Evolutionary conservation across 2,797 vertebrate species (phyloP).

Genomic region (Molothrus aeneus): DNA sequence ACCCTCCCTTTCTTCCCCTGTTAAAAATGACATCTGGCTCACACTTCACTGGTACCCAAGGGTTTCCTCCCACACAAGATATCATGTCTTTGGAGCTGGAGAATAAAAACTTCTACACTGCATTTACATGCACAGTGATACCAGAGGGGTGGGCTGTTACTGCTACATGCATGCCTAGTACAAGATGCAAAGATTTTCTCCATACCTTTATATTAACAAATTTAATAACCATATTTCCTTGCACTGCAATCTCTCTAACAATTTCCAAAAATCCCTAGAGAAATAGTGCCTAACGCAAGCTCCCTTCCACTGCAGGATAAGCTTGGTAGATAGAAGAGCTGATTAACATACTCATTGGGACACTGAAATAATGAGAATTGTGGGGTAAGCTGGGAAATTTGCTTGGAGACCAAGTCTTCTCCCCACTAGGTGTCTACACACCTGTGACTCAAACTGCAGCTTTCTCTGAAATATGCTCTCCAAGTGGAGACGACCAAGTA

Average conservation of each 20-base stretch:
- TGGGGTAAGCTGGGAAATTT: accelerated
- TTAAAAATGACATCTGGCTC: neutral
- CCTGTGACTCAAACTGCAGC: slow-evolving; percentile 2
- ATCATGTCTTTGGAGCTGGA: neutral
- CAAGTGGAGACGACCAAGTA: neutral
- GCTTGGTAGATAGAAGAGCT: neutral
- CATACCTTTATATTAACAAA: neutral
- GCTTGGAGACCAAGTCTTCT: neutral
- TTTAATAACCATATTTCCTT: neutral
- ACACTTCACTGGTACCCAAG: neutral
- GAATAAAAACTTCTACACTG: neutral
- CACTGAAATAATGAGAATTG: neutral
- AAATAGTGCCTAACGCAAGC: neutral
- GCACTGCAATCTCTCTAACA: neutral
- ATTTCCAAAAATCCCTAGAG: neutral
- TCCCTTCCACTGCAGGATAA: neutral
- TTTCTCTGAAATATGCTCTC: neutral
- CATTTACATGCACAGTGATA: neutral
- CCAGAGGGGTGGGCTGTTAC: neutral
- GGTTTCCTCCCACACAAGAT: neutral
- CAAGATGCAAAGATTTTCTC: neutral
- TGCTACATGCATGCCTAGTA: neutral
- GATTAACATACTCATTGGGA: neutral
- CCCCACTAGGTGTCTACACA: slow-evolving; percentile 64
- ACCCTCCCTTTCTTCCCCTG: neutral